These are phyloP conservation scores for Netelia melanura DNA, from an alignment of 2,888 invertebrate species.

Conservation along the genomic window DNA sequence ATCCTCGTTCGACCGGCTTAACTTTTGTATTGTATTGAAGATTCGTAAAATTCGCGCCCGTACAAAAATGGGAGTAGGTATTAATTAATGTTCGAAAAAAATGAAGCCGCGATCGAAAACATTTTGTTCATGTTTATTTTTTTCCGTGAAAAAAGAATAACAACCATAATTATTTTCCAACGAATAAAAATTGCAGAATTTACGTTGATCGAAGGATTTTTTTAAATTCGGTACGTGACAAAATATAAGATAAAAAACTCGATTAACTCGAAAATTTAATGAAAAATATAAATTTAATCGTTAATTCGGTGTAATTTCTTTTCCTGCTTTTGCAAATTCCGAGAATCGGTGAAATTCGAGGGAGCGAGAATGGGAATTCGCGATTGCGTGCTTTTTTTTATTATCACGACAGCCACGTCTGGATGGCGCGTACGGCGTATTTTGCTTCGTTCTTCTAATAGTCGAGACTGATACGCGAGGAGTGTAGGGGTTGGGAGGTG, in stretches of 20 bases:
- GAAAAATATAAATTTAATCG: background rate
- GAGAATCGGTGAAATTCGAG: background rate
- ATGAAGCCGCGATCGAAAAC: background rate
- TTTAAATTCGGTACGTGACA: too few species aligned
- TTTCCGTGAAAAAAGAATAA: background rate
- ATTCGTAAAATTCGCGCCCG: slow-evolving; percentile 10
- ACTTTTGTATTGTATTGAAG: slow-evolving; percentile 16
- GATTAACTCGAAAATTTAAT: background rate
- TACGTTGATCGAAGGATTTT: too few species aligned
- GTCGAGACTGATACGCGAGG: slow-evolving; percentile 3
- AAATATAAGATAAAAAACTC: too few species aligned
- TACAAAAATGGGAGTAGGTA: background rate
- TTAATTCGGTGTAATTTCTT: background rate
- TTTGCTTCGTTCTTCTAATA: slow-evolving; percentile 37
- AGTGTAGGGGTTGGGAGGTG: background rate
- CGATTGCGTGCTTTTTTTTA: background rate
- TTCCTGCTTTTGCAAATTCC: background rate
- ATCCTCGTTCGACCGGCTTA: slow-evolving; percentile 5
- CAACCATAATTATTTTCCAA: background rate
- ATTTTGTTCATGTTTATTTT: background rate
- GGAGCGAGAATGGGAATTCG: background rate
- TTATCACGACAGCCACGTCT: background rate
- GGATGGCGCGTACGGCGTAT: background rate
- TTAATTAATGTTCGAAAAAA: background rate
- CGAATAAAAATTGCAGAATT: background rate